Conservation (phyloP, 1,140 invertebrate species). For the Euglossa dilemma region DNA sequence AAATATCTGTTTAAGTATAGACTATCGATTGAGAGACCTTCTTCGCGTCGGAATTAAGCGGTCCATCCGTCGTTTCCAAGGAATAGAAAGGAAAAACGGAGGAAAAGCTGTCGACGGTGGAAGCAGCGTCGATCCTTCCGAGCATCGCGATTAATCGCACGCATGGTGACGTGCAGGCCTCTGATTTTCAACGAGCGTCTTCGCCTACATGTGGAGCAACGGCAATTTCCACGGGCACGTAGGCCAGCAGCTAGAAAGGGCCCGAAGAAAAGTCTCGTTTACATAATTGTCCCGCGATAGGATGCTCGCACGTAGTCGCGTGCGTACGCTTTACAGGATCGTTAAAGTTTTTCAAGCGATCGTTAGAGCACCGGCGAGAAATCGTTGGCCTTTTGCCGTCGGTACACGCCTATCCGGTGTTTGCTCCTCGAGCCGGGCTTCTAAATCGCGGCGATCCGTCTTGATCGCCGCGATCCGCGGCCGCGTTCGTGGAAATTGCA, state of each 20-base stretch:
- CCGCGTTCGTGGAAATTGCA: slow-evolving; percentile 1
- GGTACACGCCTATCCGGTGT: slow-evolving; percentile 10
- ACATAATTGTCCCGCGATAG: slow-evolving; percentile 51
- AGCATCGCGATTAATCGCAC: neutral
- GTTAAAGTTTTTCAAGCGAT: slow-evolving; percentile 73
- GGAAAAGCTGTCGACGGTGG: too few species aligned
- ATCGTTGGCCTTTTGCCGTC: slow-evolving; percentile 24
- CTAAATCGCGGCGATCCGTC: slow-evolving; percentile 33
- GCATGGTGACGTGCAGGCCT: neutral
- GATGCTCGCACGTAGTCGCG: slow-evolving; percentile 54
- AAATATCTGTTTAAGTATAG: too few species aligned
- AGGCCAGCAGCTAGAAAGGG: neutral
- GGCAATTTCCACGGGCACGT: neutral
- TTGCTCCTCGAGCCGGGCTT: neutral
- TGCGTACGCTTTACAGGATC: slow-evolving; percentile 68
- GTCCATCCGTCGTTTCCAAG: too few species aligned
- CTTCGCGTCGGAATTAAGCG: too few species aligned
- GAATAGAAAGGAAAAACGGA: too few species aligned
- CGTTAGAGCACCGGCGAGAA: slow-evolving; percentile 63
- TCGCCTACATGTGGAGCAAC: neutral
- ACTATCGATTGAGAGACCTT: neutral
- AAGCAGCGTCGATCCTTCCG: neutral
- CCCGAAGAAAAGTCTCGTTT: slow-evolving; percentile 50
- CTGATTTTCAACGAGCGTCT: neutral
- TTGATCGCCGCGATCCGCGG: slow-evolving; percentile 28